Base-by-base conservation (phyloP, 2,797 vertebrate genomes). In the Ctenochaetus hawaiiensis region DNA sequence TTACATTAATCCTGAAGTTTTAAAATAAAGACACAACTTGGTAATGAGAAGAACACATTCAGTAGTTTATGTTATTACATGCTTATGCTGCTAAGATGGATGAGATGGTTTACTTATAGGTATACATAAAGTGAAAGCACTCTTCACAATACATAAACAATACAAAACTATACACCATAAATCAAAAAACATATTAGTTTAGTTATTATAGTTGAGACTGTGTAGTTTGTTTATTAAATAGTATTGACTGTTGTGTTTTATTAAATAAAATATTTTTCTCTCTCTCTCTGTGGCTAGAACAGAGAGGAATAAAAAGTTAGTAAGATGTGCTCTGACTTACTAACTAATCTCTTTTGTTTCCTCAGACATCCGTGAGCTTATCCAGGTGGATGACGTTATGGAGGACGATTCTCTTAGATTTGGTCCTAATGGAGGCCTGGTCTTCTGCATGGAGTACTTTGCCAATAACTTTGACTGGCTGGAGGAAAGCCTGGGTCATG, bases 401-500 rank as follows among this genome's bases (percentile, higher is more conserved):
- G 97, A 99, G 78, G 98, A 99, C 0, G 90, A 91, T 1, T 96
- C 96, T 16, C 81, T 99, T 45, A 83, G 95, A 67, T 99, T 99
- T 0, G 98, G 98, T 2, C 98, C 98, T 11, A 99, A 99, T 0
- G 98, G 98, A 37, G 98, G 98, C 16, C 83, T 99, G 73, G 96
- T 99, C 17, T 99, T 98, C 84, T 99, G 98, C 91, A 99, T 99
- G 98, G 98, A 99, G 69, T 99, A 99, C 85, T 98, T 99, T 1
- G 95, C 96, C 58, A 98, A 96, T 83, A 99, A 99, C 87, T 97
- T 99, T 51, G 96, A 94, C 89, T 99, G 98, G 98, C 94, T 99
- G 20, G 97, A 96, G 87, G 96, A 96, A 73, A 96, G 94, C 78
- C 93, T 99, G 0, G 98, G 98, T 16, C 98, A 99, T 0, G 92